phyloP scores from a whole-genome alignment of 2,888 invertebrate genomes.

The Andrena praecox region DNA sequence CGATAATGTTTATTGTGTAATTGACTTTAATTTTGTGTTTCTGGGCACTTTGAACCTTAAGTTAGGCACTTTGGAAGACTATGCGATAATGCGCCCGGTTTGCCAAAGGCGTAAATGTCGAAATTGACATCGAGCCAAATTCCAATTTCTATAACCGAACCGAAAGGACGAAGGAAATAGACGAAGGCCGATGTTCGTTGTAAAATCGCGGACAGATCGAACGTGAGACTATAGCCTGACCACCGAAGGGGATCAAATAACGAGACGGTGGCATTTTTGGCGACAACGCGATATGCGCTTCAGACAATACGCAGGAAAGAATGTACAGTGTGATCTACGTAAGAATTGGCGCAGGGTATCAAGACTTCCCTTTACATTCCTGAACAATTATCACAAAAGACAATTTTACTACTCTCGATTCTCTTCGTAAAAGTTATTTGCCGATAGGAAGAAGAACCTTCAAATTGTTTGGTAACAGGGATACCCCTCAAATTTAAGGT shows the following conservation, averaged over 20 bases:
- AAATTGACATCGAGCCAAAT: slow-evolving; percentile 26
- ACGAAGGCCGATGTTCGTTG: slow-evolving; percentile 23
- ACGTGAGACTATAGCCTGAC: slow-evolving; percentile 1
- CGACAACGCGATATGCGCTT: neutral
- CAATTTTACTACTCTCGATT: too few species aligned
- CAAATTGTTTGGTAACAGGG: too few species aligned
- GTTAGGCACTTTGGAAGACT: neutral
- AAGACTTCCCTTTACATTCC: too few species aligned
- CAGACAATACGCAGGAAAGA: neutral
- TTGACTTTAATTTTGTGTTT: neutral
- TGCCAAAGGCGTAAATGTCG: slow-evolving; percentile 3
- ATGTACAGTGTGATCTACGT: neutral
- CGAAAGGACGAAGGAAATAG: slow-evolving; percentile 26
- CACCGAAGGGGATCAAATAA: slow-evolving; percentile 5
- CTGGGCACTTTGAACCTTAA: neutral
- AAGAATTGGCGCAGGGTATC: too few species aligned
- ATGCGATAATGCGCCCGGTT: neutral
- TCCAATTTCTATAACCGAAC: slow-evolving; percentile 40
- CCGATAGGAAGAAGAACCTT: too few species aligned
- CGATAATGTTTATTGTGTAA: neutral
- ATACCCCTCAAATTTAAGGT: too few species aligned
- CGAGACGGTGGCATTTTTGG: neutral
- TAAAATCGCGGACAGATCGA: slow-evolving; percentile 20
- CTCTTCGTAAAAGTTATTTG: too few species aligned
- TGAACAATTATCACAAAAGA: too few species aligned